Base-by-base conservation (phyloP, 2,888 invertebrate species). In the Pemphredon lugubris region DNA sequence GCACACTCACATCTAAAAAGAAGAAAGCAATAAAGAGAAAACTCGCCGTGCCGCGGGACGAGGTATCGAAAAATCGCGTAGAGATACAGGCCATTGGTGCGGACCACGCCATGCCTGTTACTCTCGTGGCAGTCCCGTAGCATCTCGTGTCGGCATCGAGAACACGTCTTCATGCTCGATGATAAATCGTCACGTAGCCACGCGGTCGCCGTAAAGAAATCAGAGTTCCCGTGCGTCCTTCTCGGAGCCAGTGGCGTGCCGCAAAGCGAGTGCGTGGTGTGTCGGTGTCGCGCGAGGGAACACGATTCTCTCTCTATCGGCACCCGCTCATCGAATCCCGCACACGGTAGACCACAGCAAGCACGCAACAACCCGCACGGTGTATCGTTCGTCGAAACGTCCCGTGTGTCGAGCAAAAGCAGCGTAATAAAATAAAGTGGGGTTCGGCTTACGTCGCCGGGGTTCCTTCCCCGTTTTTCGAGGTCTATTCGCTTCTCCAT, bases 401-500 rank as follows among this genome's bases (percentile, higher is more conserved):
- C 26, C 26, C 26, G 26, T 26, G 26, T 63, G 37, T 45, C 45
- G 48, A 57, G 48, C 26, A 34, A 66, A 26, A 71, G 47, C 59
- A 50, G 55, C 64, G 58, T 18, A 74, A 79, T 74, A 89, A 79
- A 77, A 75, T 58, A 79, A 77, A 26, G 72, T 66, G 57, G 53
- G 72, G 59, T 74, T 74, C 66, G 67, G 90, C 94, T 94, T 93
- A 98, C 98, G 93, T 97, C 95, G 90, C 94, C 94, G 85, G 97
- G 95, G 90, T 94, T 94, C 90, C 95, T 94, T 91, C 97, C 98
- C 90, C 98, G 93, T 92, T 96, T 95, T 92, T 98, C 98, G 90
- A 98, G 92, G 90, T 96, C 96, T 93, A 98, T 95, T 91, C 98
- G 95, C 91, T 97, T 97, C 92, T 97, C 97, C 97, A 98, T 98